Evolutionary conservation across 2,113 vertebrate species (phyloP).

Genomic region (Myrmophylax atrothorax): DNA sequence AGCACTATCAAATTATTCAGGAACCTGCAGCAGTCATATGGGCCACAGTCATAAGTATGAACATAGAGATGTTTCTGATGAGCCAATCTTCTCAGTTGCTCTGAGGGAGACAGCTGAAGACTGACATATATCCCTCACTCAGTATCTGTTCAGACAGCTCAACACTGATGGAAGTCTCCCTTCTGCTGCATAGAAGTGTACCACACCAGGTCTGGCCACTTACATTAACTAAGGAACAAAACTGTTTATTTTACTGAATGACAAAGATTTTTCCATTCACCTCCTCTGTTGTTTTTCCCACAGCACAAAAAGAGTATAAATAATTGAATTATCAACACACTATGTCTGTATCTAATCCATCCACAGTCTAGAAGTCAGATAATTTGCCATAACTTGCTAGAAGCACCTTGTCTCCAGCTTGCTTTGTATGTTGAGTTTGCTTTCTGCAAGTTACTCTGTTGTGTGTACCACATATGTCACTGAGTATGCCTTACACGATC

Average conservation of each 20-base stretch:
- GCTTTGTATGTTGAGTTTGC: conserved; percentile 12
- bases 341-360: conserved; percentile 20
- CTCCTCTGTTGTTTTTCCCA: not conserved
- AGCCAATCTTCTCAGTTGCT: not conserved
- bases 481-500: not conserved
- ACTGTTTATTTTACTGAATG: not conserved
- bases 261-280: not conserved
- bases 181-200: not conserved
- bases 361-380: conserved; percentile 36
- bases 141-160: not conserved
- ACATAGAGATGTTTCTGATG: not conserved
- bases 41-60: not conserved
- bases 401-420: conserved; percentile 14
- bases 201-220: not conserved
- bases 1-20: not conserved
- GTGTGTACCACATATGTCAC: not conserved
- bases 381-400: conserved; percentile 36
- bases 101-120: not conserved
- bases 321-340: not conserved
- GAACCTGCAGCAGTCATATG: not conserved
- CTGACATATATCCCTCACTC: not conserved
- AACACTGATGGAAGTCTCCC: not conserved
- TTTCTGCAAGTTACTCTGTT: conserved; percentile 23
- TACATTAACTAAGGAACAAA: not conserved
- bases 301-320: not conserved